These are phyloP conservation scores for Tangara arthus DNA, from an alignment of 2,797 vertebrate genomes.

Conservation along the genomic window DNA sequence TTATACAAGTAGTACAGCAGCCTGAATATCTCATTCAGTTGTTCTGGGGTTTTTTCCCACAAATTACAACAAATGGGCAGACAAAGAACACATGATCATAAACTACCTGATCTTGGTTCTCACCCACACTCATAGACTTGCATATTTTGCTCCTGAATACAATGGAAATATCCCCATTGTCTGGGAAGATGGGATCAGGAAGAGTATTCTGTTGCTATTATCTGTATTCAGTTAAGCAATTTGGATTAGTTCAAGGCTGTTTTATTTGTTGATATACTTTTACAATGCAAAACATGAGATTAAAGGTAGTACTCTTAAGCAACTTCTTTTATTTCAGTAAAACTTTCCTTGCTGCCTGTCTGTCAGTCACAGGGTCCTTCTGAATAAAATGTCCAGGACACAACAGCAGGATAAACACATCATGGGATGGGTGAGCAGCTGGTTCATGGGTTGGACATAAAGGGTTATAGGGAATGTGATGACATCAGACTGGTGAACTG, in stretches of 20 bases:
- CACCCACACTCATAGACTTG: neutral
- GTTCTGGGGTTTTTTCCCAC: fast-evolving
- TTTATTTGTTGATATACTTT: neutral
- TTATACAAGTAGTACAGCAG: neutral
- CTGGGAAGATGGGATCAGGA: neutral
- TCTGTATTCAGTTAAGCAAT: neutral
- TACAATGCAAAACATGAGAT: neutral
- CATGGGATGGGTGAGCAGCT: neutral
- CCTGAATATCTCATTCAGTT: neutral
- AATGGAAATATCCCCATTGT: neutral
- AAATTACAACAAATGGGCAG: neutral
- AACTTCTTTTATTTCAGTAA: neutral
- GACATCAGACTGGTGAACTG: neutral
- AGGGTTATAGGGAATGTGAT: neutral
- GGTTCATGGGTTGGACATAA: neutral
- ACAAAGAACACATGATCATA: neutral
- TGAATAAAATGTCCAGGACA: neutral
- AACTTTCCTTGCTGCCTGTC: neutral
- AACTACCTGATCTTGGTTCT: neutral
- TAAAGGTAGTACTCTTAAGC: neutral
- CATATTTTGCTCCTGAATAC: neutral
- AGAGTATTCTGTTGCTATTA: neutral
- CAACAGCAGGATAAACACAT: neutral
- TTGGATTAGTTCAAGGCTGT: neutral
- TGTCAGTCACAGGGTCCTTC: neutral